Conservation (phyloP, 2,888 invertebrate genomes). For the Holacanthella duospinosa region DNA sequence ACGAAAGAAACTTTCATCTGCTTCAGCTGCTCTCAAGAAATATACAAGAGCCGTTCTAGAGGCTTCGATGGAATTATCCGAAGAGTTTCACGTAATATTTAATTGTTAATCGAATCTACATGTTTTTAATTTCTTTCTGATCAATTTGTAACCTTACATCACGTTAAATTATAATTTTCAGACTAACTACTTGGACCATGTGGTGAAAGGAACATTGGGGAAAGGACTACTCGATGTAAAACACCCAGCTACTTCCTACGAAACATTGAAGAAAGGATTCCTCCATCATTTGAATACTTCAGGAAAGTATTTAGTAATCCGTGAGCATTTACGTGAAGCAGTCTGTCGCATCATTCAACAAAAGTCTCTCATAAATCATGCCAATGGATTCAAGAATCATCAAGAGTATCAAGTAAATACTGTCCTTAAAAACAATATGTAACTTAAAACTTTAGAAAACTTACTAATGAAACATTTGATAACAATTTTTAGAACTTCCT, state of each 20-base stretch:
- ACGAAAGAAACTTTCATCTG: conserved; percentile 14
- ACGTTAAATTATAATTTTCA: background rate
- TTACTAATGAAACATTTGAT: background rate
- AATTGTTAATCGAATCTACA: background rate
- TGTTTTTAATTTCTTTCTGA: background rate
- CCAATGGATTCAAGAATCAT: conserved; percentile 20
- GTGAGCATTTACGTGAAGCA: conserved; percentile 29
- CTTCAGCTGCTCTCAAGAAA: conserved; percentile 20
- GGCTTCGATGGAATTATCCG: conserved; percentile 27
- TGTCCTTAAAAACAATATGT: too few relatives aligned
- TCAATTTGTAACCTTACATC: background rate
- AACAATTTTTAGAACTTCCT: conserved; percentile 25
- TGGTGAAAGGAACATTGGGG: background rate
- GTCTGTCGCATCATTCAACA: conserved; percentile 29
- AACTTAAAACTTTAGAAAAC: background rate
- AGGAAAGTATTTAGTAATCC: conserved; percentile 24
- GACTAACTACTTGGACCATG: background rate
- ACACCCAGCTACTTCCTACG: conserved; percentile 17
- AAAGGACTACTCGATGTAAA: conserved; percentile 4
- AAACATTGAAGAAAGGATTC: conserved; percentile 29
- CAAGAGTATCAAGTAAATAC: conserved; percentile 19
- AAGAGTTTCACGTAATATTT: conserved; percentile 24
- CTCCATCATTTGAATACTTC: conserved; percentile 30
- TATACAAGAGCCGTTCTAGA: conserved; percentile 24
- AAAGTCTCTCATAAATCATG: conserved; percentile 16